phyloP scores from a whole-genome alignment of 2,797 vertebrate genomes.

The Neomorphus geoffroyi region DNA sequence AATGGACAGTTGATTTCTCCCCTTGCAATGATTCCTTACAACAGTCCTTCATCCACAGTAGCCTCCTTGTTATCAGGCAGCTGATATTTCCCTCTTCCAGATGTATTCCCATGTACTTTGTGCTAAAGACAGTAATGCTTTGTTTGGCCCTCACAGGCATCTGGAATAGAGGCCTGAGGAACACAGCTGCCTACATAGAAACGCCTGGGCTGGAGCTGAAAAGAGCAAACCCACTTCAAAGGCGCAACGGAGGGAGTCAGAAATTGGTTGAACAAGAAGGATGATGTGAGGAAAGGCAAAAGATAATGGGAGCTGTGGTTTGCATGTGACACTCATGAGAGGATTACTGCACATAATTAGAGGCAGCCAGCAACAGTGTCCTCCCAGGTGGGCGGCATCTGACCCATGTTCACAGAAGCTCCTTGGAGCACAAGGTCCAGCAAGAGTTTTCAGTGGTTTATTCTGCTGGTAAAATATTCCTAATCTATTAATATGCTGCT shows the following conservation, averaged over 20 bases:
- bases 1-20: neutral
- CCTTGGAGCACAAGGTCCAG: neutral
- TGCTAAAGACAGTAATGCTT: neutral
- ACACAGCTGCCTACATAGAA: neutral
- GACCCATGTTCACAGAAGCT: neutral
- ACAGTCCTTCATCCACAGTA: neutral
- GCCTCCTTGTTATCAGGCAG: neutral
- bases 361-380: neutral
- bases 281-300: neutral
- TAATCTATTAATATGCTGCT: neutral
- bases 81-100: neutral
- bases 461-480: neutral
- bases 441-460: neutral
- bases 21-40: neutral
- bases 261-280: neutral
- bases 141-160: neutral
- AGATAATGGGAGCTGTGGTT: neutral
- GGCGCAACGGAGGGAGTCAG: neutral
- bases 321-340: neutral
- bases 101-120: neutral
- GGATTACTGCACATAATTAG: neutral
- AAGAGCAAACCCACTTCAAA: conserved; percentile 46
- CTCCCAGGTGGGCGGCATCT: neutral
- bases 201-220: neutral
- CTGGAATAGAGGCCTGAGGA: neutral